Conservation (phyloP, 2,797 vertebrate species). For the Danionella dracula region DNA sequence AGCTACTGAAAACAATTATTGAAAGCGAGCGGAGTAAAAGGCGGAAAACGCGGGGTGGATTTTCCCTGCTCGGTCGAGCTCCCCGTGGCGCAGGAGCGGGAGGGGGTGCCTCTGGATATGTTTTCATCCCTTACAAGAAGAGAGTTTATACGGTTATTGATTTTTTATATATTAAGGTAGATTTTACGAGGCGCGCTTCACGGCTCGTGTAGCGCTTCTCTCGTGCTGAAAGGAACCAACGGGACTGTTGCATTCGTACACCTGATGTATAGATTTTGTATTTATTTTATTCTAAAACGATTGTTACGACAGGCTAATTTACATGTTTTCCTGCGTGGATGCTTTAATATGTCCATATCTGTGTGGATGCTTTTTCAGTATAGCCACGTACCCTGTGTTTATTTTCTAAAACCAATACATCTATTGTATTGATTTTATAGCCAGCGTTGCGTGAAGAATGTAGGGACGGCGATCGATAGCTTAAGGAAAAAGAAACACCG, state of each 20-base stretch:
- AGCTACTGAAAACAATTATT: constrained; percentile 52
- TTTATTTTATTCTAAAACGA: not conserved
- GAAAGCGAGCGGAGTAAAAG: constrained; percentile 46
- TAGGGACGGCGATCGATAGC: not conserved
- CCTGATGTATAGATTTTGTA: constrained; percentile 22
- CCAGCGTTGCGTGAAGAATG: constrained; percentile 4
- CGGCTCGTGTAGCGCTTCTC: not conserved
- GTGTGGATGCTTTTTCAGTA: not conserved
- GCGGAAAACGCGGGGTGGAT: constrained; percentile 54
- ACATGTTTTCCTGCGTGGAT: not conserved
- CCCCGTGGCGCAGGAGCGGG: constrained; percentile 1
- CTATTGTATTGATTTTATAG: constrained; percentile 23
- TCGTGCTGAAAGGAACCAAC: not conserved
- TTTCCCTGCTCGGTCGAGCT: constrained; percentile 14
- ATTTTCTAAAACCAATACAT: not conserved
- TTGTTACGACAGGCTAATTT: not conserved
- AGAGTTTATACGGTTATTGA: constrained; percentile 33
- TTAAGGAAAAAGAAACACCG: not conserved
- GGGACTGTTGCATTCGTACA: not conserved
- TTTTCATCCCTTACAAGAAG: constrained; percentile 1
- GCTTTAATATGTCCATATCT: not conserved
- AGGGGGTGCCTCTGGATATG: constrained; percentile 4
- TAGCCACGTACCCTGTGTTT: not conserved
- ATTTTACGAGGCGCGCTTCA: not conserved
- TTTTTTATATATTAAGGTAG: constrained; percentile 15